Evolutionary conservation across 2,888 invertebrate species (phyloP), one percentile per base, ranked within the genome.

Genomic region (Tetrapedia diversipes): DNA sequence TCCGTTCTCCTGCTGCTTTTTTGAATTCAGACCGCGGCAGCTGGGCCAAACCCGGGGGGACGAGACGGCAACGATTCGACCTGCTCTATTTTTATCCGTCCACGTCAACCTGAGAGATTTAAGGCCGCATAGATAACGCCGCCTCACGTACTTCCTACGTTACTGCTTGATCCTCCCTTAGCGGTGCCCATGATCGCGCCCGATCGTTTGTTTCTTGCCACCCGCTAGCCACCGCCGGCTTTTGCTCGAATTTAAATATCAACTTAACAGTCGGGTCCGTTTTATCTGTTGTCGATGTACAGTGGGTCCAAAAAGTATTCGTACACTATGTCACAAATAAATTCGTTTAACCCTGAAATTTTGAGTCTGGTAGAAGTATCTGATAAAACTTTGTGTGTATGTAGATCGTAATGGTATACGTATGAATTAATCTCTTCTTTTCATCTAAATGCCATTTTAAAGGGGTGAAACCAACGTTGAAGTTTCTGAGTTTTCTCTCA

Each of bases 51-150:
- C 65, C 51, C 67, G 41, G 45, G 45, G 68, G 82, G 76, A 76
- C 66, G 68, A n/a, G n/a, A 45, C 65, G 66, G 56, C 72, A 73
- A 66, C 57, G 56, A 77, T 83, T 81, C 81, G 80, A 80, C 83
- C 81, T 86, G 82, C 83, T 82, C 84, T 85, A 86, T 86, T 87
- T 87, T 89, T 85, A 86, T 81, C 85, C 80, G 83, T 75, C 79
- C 77, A 72, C 79, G 87, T 86, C 87, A 86, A 78, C 77, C 83
- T 83, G 79, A 77, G 86, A 87, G 87, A 88, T 89, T 88, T 87
- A 87, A 86, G 86, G 81, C 83, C 80, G 82, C 81, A 77, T 82
- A 86, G 82, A 86, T 87, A 86, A 86, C 81, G 75, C 68, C 68
- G 65, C 70, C 76, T 72, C 79, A 77, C 80, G 81, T 79, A 54